Percentiles rank a stretch among this genome's conserved stretches.
These are phyloP conservation scores for Micrastur ruficollis DNA, from an alignment of 2,797 vertebrate genomes.

Conservation along the genomic window DNA sequence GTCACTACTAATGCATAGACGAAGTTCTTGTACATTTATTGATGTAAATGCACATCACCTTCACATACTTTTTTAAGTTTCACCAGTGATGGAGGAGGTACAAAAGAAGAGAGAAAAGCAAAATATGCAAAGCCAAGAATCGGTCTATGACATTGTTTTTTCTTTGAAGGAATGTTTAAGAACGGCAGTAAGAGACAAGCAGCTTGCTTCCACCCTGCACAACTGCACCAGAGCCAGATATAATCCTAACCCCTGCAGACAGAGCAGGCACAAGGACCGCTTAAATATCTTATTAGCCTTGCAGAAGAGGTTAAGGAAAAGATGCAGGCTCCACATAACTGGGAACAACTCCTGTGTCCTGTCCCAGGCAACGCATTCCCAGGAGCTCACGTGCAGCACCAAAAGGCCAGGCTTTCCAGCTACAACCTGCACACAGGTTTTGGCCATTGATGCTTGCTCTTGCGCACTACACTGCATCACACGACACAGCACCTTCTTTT, in stretches of 20 bases:
- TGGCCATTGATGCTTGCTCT: background rate
- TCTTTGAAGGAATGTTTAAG: background rate
- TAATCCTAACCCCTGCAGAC: background rate
- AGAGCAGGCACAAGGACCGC: background rate
- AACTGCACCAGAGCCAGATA: background rate
- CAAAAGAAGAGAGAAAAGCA: background rate
- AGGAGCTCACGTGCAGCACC: background rate
- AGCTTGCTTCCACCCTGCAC: background rate
- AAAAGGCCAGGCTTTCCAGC: background rate
- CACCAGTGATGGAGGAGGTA: background rate
- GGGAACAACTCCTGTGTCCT: background rate
- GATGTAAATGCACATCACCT: background rate
- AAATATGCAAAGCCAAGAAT: background rate
- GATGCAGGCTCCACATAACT: background rate
- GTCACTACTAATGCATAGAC: background rate
- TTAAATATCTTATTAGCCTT: background rate
- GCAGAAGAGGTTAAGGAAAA: background rate
- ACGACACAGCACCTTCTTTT: background rate
- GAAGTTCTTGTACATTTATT: background rate
- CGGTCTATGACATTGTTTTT: background rate
- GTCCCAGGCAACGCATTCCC: background rate
- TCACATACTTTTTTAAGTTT: background rate
- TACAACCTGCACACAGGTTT: background rate
- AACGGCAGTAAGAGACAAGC: background rate
- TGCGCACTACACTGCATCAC: too few relatives aligned